Base-by-base conservation (phyloP, 2,888 invertebrate genomes). In the Drosophila atripex region DNA sequence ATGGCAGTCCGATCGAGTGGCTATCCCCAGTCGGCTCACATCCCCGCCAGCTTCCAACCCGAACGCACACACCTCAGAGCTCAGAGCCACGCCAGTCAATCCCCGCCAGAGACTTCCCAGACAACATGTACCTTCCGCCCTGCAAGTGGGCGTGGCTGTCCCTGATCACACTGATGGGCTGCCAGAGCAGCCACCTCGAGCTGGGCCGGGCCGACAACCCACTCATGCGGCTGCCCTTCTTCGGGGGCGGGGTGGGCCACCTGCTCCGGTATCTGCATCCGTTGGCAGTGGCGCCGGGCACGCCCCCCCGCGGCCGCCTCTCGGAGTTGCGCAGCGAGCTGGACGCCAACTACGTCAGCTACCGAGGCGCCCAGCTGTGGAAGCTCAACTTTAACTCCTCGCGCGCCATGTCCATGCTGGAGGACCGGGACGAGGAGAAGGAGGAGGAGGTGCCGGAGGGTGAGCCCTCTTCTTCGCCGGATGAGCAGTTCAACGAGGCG, bases 151-250 rank as follows among this genome's bases (percentile, higher is more conserved):
- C 35, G 51, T 59, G 61, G 39, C 35, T 39, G 8, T 11, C 35
- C 7, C 14, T 45, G 11, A n/a, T 54, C 8, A 5, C 45, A 8
- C 18, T 14, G 14, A 23, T 1, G 28, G 32, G 4, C 32, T 12
- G 28, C 2, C 12, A n/a, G 21, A 39, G 30, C 14, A 39, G n/a
- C 5, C 3, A 50, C 38, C 21, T 12, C 43, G 49, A 68, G 8
- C 25, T 56, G 25, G 66, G 70, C 9, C 91, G 92, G 69, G 93
- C 93, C 39, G 92, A 91, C 28, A 92, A 91, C 18, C 86, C 90
- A 18, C 77, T 80, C 3, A 86, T 87, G 18, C 76, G 76, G 46
- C 35, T 89, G 12, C 90, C 89, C 3, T 88, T 89, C 59, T 88
- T 89, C 54, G 86, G 89, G 30, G 86, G 83, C 21, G 80, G 90